Evolutionary conservation across 2,888 invertebrate genomes (phyloP).

Genomic region (Amitus sp.): DNA sequence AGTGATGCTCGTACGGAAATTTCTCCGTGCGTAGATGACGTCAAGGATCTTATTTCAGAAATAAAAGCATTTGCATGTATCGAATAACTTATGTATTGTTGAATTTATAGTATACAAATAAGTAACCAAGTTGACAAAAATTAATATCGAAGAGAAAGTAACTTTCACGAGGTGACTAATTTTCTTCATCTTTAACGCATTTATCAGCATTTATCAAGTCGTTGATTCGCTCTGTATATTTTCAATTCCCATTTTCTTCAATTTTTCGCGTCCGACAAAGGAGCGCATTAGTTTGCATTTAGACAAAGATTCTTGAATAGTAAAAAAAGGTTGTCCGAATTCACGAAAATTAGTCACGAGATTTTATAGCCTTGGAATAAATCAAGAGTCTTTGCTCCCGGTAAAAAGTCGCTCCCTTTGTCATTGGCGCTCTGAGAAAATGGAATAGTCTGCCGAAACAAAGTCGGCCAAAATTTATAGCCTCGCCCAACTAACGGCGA

Average conservation of each 20-base stretch:
- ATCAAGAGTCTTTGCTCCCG: neutral
- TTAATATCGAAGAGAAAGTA: conserved; percentile 29
- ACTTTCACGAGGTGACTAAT: conserved; percentile 10
- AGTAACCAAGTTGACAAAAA: conserved; percentile 55
- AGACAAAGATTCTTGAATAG: conserved; percentile 1
- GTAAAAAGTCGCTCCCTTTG: neutral
- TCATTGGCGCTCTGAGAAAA: conserved; percentile 2
- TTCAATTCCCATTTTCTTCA: neutral
- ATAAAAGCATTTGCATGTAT: conserved; percentile 50
- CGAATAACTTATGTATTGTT: conserved; percentile 55
- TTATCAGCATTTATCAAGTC: too few species aligned
- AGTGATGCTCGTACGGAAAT: neutral
- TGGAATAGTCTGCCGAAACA: neutral
- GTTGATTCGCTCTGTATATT: conserved; percentile 9
- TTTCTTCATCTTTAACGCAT: too few species aligned
- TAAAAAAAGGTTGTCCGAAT: conserved; percentile 1
- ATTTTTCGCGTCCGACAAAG: neutral
- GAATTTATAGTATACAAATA: conserved; percentile 58
- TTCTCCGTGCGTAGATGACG: conserved; percentile 46
- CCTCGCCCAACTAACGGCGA: conserved; percentile 3
- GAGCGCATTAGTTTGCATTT: neutral
- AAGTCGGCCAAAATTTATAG: neutral
- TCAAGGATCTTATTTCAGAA: conserved; percentile 62
- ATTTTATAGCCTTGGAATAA: neutral
- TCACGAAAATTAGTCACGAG: conserved; percentile 4